Evolutionary conservation across 2,888 invertebrate species (phyloP), one percentile per base, ranked within the genome.

Genomic region (Chymomyza caudatula): DNA sequence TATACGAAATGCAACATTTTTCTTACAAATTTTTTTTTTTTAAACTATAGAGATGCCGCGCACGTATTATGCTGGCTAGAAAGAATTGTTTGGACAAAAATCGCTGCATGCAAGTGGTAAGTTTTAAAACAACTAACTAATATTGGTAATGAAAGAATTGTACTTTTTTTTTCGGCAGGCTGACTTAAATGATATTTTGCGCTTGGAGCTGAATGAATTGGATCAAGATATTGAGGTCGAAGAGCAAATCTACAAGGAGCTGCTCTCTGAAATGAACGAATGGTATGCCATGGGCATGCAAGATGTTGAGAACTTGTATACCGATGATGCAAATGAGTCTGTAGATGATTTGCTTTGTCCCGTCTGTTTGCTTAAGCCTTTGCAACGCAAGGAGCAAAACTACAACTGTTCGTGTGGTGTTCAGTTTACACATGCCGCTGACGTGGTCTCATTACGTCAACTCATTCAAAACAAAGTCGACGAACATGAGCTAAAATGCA

Each of bases 331-430:
- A 61, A 89, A 90, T 56, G 85, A 88, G 76, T 88, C 60, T 19
- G 4, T 20, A 4, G n/a, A 13, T 3, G 13, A 60, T 0, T 3
- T 92, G 0, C 91, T 92, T 73, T 93, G 93, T 71, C 92, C 92
- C 0, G 85, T 93, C 15, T 93, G 93, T 69, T 90, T 92, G 80
- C 90, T 83, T 72, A 80, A 78, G 44, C 71, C 65, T 0, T 17
- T 81, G 47, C 58, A 74, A 17, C 61, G 57, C 3, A 5, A 54
- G 3, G 58, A 61, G 20, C 29, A n/a, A 5, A 29, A 13, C 23
- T 92, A 76, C n/a, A 73, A 91, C 74, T 86, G 88, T 64, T 77
- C 82, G 63, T 93, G 93, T 76, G 90, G 84, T 2, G 67, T 68
- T 3, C 57, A 66, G 8, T 89, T 89, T 63, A 64, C 63, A 25